phyloP scores from a whole-genome alignment of 2,113 vertebrate genomes.

The Ochotona princeps region DNA sequence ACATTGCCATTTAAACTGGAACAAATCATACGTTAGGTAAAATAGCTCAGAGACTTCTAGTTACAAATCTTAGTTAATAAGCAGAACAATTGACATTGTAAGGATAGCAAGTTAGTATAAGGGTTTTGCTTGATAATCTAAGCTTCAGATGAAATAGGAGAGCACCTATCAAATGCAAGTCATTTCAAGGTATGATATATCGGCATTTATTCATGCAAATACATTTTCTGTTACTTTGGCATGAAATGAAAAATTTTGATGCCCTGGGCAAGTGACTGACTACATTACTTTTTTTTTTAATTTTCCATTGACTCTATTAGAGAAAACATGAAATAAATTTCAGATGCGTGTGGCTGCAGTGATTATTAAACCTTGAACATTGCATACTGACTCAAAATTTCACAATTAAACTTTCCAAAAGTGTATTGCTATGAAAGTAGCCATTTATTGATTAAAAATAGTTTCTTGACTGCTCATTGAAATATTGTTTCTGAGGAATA shows the following conservation, averaged over 20 bases:
- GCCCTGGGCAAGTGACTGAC: background rate
- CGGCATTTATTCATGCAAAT: conserved; percentile 65
- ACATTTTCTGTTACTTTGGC: background rate
- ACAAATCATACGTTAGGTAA: background rate
- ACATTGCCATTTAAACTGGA: background rate
- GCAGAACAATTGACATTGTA: background rate
- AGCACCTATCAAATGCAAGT: conserved; percentile 21
- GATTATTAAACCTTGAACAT: conserved; percentile 19
- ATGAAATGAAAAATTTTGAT: conserved; percentile 48
- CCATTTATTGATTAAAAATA: background rate
- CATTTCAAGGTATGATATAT: conserved; percentile 35
- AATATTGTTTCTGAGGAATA: conserved; percentile 36
- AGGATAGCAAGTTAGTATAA: background rate
- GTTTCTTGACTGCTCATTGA: conserved; percentile 2
- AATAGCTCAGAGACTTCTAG: background rate
- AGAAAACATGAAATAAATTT: conserved; percentile 42
- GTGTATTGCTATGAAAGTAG: conserved; percentile 37
- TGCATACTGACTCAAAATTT: background rate
- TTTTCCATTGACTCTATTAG: conserved; percentile 16
- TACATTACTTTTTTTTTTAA: background rate
- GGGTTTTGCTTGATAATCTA: conserved; percentile 27
- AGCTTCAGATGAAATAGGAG: background rate
- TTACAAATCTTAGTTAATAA: background rate
- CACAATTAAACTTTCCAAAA: background rate
- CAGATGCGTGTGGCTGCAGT: background rate